These are phyloP conservation scores for Rousettus madagascariensis DNA, from an alignment of 2,797 vertebrate genomes.

Conservation along the genomic window DNA sequence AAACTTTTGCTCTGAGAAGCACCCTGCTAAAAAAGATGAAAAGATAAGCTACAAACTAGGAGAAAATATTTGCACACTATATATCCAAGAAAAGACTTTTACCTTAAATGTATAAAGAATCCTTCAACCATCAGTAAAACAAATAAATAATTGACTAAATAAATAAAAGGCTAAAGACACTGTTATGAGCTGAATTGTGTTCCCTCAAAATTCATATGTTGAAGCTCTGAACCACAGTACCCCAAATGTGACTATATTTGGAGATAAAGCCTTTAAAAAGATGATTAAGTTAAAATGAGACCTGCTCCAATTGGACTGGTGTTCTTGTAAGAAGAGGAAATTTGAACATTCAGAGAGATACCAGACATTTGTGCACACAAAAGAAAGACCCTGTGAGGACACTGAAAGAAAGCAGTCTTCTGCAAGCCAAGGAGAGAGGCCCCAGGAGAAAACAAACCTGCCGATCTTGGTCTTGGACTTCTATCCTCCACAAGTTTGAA, in stretches of 20 bases:
- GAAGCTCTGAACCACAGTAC: neutral
- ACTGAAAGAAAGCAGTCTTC: fast-evolving
- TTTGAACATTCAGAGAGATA: neutral
- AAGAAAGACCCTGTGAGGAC: fast-evolving
- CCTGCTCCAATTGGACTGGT: neutral
- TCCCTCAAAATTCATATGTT: neutral
- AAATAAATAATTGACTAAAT: neutral
- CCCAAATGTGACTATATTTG: neutral
- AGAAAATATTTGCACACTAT: neutral
- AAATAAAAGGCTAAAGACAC: neutral
- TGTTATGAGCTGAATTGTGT: neutral
- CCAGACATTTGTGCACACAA: neutral
- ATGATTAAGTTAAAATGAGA: neutral
- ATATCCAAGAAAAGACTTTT: neutral
- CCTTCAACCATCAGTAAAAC: neutral
- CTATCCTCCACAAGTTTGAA: neutral
- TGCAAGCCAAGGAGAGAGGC: neutral
- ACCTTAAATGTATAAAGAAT: neutral
- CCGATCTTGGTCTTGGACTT: neutral
- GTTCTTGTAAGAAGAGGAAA: neutral
- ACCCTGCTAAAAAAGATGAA: neutral
- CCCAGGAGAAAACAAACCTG: neutral
- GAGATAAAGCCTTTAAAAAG: neutral
- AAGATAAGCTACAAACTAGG: neutral
- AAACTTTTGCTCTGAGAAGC: neutral